These are phyloP conservation scores for Seladonia tumulorum DNA, from an alignment of 2,888 invertebrate species.

Conservation along the genomic window DNA sequence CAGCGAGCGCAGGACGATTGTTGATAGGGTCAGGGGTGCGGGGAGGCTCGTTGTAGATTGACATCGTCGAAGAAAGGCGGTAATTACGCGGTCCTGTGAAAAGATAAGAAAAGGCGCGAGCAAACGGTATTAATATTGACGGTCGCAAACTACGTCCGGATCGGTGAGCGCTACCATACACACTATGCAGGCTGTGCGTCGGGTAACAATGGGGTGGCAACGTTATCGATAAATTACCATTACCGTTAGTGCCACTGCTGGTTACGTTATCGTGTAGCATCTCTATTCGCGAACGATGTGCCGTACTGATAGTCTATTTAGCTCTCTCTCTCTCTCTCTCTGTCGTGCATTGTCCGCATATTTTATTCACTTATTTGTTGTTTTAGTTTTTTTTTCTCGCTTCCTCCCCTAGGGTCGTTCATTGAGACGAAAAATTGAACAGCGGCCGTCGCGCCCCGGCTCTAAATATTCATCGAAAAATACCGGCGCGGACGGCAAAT, in stretches of 20 bases:
- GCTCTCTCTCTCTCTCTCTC: constrained; percentile 43
- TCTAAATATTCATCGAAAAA: background rate
- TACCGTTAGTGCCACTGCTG: constrained; percentile 59
- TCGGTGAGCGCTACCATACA: background rate
- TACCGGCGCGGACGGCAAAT: background rate
- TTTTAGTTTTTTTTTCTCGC: background rate
- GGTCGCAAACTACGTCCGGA: background rate
- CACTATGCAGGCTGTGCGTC: constrained; percentile 30
- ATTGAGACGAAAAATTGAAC: background rate
- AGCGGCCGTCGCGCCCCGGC: background rate
- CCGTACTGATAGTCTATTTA: constrained; percentile 53
- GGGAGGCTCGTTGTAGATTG: background rate
- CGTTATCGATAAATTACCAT: constrained; percentile 65
- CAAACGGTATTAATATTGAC: constrained; percentile 56
- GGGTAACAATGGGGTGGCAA: constrained; percentile 61
- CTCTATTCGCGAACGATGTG: constrained; percentile 58
- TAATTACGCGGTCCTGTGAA: constrained; percentile 4
- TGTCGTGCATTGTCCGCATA: constrained; percentile 20
- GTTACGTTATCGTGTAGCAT: constrained; percentile 59
- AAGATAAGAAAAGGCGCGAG: constrained; percentile 52
- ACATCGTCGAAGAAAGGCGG: background rate
- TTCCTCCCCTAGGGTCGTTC: background rate
- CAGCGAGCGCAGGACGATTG: background rate
- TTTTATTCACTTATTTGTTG: background rate
- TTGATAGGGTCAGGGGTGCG: background rate